These are phyloP conservation scores for Aramus guarauna DNA, from an alignment of 2,113 vertebrate genomes.

Conservation along the genomic window DNA sequence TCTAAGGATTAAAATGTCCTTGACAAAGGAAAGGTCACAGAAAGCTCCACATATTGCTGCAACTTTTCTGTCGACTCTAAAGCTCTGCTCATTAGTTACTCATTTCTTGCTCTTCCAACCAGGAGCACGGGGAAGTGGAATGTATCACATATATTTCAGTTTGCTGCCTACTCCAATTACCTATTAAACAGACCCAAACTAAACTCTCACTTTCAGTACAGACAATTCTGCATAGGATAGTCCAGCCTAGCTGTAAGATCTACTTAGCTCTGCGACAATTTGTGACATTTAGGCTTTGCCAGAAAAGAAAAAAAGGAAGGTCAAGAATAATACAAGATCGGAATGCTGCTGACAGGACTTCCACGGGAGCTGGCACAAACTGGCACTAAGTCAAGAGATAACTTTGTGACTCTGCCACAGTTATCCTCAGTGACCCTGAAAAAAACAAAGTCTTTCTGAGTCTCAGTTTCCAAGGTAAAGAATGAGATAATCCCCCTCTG, in stretches of 20 bases:
- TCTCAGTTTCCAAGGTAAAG: neutral
- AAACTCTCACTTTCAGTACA: neutral
- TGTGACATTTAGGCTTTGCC: conserved; percentile 2
- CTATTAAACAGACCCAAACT: neutral
- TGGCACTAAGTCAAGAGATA: neutral
- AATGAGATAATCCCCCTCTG: neutral
- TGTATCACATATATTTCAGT: neutral
- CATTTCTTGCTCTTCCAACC: neutral
- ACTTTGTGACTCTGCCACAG: neutral
- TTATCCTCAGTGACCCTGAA: neutral
- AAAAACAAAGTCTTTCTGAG: neutral
- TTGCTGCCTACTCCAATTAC: neutral
- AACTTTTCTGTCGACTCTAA: neutral
- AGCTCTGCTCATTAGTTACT: neutral
- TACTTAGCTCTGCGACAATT: neutral
- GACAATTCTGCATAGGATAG: neutral
- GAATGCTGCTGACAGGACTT: neutral
- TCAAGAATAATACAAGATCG: neutral
- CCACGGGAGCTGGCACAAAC: neutral
- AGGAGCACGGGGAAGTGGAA: neutral
- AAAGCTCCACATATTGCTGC: neutral
- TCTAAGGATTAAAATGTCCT: neutral
- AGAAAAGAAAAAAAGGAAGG: neutral
- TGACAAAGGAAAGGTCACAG: neutral
- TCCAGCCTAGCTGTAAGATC: neutral